Evolutionary conservation across 1,140 invertebrate species (phyloP).

Genomic region (Agrypnia vestita): DNA sequence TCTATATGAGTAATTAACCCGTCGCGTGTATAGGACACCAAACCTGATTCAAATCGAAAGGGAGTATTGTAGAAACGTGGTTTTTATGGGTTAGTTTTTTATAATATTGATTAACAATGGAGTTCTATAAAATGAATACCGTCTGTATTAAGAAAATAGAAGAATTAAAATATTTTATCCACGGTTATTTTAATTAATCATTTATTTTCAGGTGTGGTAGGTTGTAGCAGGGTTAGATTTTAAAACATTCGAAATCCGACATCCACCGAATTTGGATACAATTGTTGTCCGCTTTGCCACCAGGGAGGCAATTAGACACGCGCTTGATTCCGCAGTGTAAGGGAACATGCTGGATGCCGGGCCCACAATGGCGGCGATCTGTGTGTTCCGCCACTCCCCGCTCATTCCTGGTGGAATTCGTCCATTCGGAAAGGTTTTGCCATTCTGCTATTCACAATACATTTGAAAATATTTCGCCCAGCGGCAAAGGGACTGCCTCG

Average conservation of each 20-base stretch:
- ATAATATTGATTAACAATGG: no score
- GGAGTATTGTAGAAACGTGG: no score
- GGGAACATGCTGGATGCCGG: neutral
- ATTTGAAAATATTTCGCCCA: slow-evolving; percentile 3
- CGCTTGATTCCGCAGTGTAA: slow-evolving; percentile 51
- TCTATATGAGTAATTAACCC: no score
- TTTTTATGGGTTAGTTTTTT: no score
- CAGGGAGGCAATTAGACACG: slow-evolving; percentile 57
- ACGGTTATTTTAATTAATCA: no score
- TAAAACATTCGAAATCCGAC: slow-evolving; percentile 14
- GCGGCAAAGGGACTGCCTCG: slow-evolving; percentile 9
- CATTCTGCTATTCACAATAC: slow-evolving; percentile 27
- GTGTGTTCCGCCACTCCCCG: slow-evolving; percentile 37
- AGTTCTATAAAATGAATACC: no score
- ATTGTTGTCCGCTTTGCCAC: slow-evolving; percentile 58
- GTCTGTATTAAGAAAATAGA: no score
- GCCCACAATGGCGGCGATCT: slow-evolving; percentile 7
- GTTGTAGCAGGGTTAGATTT: slow-evolving; percentile 15
- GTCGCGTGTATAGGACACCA: no score
- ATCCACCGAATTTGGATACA: slow-evolving; percentile 35
- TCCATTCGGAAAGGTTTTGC: slow-evolving; percentile 35
- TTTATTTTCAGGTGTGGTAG: no score
- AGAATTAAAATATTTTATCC: no score
- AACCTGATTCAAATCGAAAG: no score
- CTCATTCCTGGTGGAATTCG: slow-evolving; percentile 7